phyloP scores from a whole-genome alignment of 2,113 vertebrate genomes.

The Panthera tigris region DNA sequence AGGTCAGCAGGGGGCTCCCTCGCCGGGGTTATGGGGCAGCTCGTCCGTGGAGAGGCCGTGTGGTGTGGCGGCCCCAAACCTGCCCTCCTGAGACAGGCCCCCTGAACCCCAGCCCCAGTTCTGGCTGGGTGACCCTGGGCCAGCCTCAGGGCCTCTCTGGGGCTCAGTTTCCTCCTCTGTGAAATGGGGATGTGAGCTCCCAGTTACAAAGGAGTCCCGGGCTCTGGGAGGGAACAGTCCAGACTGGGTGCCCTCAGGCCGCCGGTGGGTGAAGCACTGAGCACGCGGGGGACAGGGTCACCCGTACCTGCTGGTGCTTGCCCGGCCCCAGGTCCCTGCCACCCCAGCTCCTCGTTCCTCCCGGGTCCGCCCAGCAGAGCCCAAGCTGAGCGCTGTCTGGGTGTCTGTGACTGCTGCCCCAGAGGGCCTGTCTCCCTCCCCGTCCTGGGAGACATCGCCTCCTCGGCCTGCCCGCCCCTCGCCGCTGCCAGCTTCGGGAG shows the following conservation, averaged over 20 bases:
- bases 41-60: neutral
- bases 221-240: neutral
- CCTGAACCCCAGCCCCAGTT: neutral
- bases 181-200: too few relatives aligned
- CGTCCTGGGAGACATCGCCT: neutral
- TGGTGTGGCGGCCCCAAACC: neutral
- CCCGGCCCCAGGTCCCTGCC: accelerated
- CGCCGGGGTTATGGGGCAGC: neutral
- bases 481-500: neutral
- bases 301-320: accelerated
- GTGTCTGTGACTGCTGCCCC: neutral
- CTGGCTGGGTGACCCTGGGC: neutral
- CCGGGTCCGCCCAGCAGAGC: accelerated
- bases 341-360: accelerated
- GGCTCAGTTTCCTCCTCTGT: neutral
- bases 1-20: neutral
- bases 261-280: neutral
- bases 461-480: neutral
- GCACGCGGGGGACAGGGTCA: neutral
- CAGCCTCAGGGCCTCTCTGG: accelerated
- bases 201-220: accelerated
- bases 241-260: accelerated
- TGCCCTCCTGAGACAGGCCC: neutral
- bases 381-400: neutral
- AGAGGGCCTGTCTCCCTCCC: neutral